A percentile compares a stretch with the other conserved stretches of the same genome.
phyloP scores from a whole-genome alignment of 1,140 invertebrate species.

The Sitobion miscanthi region DNA sequence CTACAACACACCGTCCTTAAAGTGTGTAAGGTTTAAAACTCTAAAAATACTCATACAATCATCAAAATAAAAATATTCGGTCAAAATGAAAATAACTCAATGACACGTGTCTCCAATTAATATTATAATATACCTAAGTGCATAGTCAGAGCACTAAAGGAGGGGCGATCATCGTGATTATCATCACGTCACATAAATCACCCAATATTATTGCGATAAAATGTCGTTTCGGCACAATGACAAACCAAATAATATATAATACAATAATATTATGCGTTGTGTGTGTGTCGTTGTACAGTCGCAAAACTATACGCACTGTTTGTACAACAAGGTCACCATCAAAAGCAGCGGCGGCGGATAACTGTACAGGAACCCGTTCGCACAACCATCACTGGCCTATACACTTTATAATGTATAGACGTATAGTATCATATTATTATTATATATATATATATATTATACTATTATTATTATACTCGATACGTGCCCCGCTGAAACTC shows the following conservation, averaged over 20 bases:
- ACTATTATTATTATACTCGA: neutral
- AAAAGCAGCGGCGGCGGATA: neutral
- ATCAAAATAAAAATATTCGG: neutral
- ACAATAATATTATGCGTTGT: neutral
- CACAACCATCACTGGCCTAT: neutral
- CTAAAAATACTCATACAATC: neutral
- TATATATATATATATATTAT: too few species aligned
- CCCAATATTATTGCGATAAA: neutral
- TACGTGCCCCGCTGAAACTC: neutral
- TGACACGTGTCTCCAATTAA: neutral
- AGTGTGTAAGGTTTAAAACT: neutral
- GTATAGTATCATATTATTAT: too few species aligned
- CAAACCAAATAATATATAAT: neutral
- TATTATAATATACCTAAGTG: too few species aligned
- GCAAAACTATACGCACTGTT: neutral
- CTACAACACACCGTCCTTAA: neutral
- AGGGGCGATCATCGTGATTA: neutral
- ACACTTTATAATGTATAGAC: neutral
- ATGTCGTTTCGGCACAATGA: neutral
- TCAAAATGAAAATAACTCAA: neutral
- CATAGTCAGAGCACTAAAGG: neutral
- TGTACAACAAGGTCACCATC: constrained; percentile 26
- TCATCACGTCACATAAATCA: neutral
- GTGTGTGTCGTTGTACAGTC: neutral
- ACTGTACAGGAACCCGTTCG: constrained; percentile 15